Evolutionary conservation across 1,140 invertebrate species (phyloP).

Genomic region (Hetaerina americana): DNA sequence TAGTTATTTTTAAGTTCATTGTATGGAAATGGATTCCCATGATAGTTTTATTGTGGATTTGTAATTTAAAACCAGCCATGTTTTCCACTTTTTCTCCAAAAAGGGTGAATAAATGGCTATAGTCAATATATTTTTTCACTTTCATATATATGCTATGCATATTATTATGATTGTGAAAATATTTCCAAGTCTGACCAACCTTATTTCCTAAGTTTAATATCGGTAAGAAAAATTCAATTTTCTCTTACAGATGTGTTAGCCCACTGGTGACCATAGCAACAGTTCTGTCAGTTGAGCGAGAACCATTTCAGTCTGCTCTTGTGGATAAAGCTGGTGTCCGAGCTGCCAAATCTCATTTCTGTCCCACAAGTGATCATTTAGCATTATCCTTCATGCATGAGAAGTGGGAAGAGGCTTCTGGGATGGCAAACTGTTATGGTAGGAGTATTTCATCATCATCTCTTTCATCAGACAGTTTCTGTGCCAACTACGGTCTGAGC

Average conservation of each 20-base stretch:
- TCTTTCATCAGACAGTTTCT: constrained; percentile 23
- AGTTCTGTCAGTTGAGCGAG: constrained; percentile 21
- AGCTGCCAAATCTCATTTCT: constrained; percentile 32
- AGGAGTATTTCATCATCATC: too few species aligned
- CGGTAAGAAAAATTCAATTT: not conserved
- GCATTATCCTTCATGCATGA: constrained; percentile 34
- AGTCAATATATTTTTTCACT: too few species aligned
- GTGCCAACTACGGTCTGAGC: constrained; percentile 25
- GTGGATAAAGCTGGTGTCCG: constrained; percentile 26
- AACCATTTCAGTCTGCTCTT: constrained; percentile 23
- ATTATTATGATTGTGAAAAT: too few species aligned
- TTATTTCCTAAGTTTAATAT: too few species aligned
- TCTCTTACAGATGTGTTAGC: constrained; percentile 27
- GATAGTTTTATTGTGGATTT: too few species aligned
- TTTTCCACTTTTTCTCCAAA: too few species aligned
- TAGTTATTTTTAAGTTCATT: too few species aligned
- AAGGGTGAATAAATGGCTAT: too few species aligned
- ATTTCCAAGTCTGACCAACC: too few species aligned
- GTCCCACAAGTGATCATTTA: constrained; percentile 38
- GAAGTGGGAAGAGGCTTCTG: constrained; percentile 26
- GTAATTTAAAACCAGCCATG: too few species aligned
- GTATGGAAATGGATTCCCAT: too few species aligned
- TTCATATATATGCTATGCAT: too few species aligned
- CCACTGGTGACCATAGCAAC: constrained; percentile 28
- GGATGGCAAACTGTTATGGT: constrained; percentile 17